Evolutionary conservation across 2,113 vertebrate genomes (phyloP).

Genomic region (Poicephalus gulielmi): DNA sequence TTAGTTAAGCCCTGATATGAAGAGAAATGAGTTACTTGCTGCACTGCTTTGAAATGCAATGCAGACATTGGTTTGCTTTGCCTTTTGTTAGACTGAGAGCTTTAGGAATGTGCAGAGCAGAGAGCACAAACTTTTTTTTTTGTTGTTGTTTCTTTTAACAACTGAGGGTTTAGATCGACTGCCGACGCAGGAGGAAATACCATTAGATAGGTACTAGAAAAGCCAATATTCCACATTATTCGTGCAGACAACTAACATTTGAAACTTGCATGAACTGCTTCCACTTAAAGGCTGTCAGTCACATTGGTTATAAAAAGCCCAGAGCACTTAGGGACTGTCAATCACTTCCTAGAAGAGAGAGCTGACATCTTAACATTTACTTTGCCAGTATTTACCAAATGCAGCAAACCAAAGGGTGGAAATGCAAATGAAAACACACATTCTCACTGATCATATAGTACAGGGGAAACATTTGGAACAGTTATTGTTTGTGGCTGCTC

Average conservation of each 20-base stretch:
- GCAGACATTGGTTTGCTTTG: not conserved
- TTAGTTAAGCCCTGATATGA: not conserved
- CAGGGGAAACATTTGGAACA: conserved; percentile 17
- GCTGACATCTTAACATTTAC: conserved; percentile 67
- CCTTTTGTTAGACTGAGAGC: conserved; percentile 22
- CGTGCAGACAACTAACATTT: conserved; percentile 56
- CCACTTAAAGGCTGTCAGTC: conserved; percentile 71
- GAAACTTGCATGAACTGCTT: conserved; percentile 47
- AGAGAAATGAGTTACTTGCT: not conserved
- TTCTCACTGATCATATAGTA: not conserved
- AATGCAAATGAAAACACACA: conserved; percentile 53
- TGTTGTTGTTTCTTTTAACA: not conserved
- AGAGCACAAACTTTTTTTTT: not conserved
- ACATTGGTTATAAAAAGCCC: conserved; percentile 65
- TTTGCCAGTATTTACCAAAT: conserved; percentile 63
- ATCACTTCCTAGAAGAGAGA: conserved; percentile 60
- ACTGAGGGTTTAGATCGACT: not conserved
- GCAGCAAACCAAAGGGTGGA: conserved; percentile 51
- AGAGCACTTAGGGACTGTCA: conserved; percentile 71
- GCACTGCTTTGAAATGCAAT: conserved; percentile 13
- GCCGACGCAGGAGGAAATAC: conserved; percentile 51
- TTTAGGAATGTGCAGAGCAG: conserved; percentile 12
- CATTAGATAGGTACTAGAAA: conserved; percentile 61
- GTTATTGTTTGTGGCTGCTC: conserved; percentile 35
- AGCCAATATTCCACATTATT: conserved; percentile 48